Conservation (phyloP, 2,888 invertebrate species). For the Pseudeuparius sepicola region DNA sequence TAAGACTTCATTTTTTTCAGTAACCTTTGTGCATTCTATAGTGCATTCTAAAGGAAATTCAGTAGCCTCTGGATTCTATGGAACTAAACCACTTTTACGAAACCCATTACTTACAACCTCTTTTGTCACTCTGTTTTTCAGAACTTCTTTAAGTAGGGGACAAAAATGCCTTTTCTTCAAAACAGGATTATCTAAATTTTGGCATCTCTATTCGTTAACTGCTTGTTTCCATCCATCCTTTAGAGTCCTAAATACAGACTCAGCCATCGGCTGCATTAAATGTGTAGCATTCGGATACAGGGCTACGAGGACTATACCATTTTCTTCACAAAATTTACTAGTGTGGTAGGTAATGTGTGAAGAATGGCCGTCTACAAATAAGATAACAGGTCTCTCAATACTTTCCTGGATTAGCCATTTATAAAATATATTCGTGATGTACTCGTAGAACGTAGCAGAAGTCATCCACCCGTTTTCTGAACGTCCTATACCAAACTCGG, state of each 20-base stretch:
- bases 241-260: constrained; percentile 30
- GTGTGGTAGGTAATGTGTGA: constrained; percentile 33
- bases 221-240: constrained; percentile 28
- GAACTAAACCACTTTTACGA: not conserved
- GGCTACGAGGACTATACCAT: constrained; percentile 29
- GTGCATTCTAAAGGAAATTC: not conserved
- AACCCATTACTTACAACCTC: constrained; percentile 1
- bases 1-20: no score
- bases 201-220: not conserved
- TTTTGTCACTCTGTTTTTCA: not conserved
- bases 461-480: constrained; percentile 39
- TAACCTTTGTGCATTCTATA: no score
- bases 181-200: not conserved
- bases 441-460: constrained; percentile 34
- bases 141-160: not conserved
- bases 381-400: constrained; percentile 31
- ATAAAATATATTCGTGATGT: constrained; percentile 33
- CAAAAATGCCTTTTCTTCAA: constrained; percentile 1
- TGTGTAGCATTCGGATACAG: constrained; percentile 34
- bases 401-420: constrained; percentile 32
- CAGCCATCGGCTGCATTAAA: constrained; percentile 34
- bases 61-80: not conserved
- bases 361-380: constrained; percentile 36
- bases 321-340: constrained; percentile 32
- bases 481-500: constrained; percentile 34